A percentile compares a stretch with the other conserved stretches of the same genome.
These are phyloP conservation scores for Steinernema hermaphroditum DNA, from an alignment of 2,888 invertebrate species.

Conservation along the genomic window DNA sequence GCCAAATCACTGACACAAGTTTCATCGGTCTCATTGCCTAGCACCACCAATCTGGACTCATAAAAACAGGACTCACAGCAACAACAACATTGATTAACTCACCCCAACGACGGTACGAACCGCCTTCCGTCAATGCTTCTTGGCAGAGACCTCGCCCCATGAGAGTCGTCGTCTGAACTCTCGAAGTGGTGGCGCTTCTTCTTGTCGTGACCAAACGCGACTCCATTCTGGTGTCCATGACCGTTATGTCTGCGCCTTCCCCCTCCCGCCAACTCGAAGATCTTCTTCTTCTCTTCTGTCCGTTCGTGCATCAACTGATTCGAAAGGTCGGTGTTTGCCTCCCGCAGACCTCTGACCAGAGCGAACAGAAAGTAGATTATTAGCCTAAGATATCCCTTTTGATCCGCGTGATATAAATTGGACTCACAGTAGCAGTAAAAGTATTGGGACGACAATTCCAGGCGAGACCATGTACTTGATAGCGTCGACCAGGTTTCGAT, in stretches of 20 bases:
- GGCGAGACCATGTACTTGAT: conserved; percentile 88
- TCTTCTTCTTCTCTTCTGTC: conserved; percentile 88
- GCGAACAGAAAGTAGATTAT: conserved; percentile 93
- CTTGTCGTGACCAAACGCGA: conserved; percentile 11
- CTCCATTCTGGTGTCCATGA: too few relatives aligned
- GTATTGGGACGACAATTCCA: conserved; percentile 86
- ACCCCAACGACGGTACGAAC: conserved; percentile 26
- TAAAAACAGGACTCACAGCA: too few relatives aligned
- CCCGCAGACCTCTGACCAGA: conserved; percentile 83
- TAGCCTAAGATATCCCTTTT: conserved; percentile 72
- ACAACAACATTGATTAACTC: too few relatives aligned
- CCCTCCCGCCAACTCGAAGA: conserved; percentile 82
- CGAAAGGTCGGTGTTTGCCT: conserved; percentile 90
- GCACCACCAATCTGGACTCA: too few relatives aligned
- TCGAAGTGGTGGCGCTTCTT: conserved; percentile 10
- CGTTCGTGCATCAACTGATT: conserved; percentile 73
- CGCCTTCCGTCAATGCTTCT: not conserved
- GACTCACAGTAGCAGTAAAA: conserved; percentile 71
- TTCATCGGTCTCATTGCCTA: too few relatives aligned
- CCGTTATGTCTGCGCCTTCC: conserved; percentile 49
- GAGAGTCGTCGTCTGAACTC: conserved; percentile 20
- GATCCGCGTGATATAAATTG: too few relatives aligned
- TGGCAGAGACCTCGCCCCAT: not conserved
- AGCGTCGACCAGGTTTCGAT: conserved; percentile 50
- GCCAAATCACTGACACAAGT: too few relatives aligned